Percentiles rank a stretch among this genome's conserved stretches.
These are phyloP conservation scores for Acanthochromis polyacanthus DNA, from an alignment of 2,113 vertebrate species.

Conservation along the genomic window DNA sequence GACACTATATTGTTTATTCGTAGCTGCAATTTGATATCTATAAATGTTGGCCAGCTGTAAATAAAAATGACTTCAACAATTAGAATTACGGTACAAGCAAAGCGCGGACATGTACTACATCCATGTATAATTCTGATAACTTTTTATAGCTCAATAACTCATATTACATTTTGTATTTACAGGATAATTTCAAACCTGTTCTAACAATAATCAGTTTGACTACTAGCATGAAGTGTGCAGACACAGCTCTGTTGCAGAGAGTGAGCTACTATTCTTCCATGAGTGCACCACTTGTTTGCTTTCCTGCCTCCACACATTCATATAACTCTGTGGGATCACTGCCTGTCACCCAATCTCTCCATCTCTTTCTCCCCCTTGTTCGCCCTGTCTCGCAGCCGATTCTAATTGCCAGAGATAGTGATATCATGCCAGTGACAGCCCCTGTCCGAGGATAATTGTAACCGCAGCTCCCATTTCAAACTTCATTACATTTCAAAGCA, in stretches of 20 bases:
- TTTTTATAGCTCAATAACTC: neutral
- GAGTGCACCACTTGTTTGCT: conserved; percentile 57
- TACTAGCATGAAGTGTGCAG: neutral
- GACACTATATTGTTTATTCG: neutral
- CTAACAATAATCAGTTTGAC: neutral
- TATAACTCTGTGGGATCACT: conserved; percentile 60
- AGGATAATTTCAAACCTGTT: neutral
- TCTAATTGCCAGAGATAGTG: conserved; percentile 80
- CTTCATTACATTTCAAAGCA: conserved; percentile 87
- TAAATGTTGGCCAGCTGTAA: conserved; percentile 4
- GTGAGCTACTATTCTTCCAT: conserved; percentile 20
- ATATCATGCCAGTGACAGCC: conserved; percentile 80
- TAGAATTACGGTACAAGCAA: neutral
- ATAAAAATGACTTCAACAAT: neutral
- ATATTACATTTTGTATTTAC: neutral
- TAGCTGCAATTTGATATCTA: neutral
- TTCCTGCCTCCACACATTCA: conserved; percentile 43
- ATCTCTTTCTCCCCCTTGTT: conserved; percentile 55
- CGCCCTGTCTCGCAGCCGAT: conserved; percentile 55
- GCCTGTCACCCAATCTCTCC: conserved; percentile 69
- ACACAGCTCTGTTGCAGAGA: conserved; percentile 21
- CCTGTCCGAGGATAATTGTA: conserved; percentile 83
- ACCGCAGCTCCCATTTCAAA: conserved; percentile 86
- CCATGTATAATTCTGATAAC: neutral
- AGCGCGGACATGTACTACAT: neutral